These are phyloP conservation scores for Anadara kagoshimensis DNA, from an alignment of 1,140 invertebrate species.

Conservation along the genomic window DNA sequence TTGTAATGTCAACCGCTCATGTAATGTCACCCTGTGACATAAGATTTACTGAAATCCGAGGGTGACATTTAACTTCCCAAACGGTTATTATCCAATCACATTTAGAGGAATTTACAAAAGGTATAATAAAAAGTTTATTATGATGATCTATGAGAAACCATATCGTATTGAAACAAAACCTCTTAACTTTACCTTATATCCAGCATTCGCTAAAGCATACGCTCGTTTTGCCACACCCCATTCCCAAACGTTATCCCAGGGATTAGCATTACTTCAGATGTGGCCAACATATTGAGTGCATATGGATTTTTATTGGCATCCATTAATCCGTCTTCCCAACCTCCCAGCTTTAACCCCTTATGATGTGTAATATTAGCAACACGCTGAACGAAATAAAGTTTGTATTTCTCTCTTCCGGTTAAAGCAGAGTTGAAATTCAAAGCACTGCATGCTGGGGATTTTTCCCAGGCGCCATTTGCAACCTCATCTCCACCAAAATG, in stretches of 20 bases:
- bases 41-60: too few relatives aligned
- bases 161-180: background rate
- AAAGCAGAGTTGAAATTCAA: slow-evolving; percentile 3
- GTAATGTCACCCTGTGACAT: too few relatives aligned
- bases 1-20: too few relatives aligned
- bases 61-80: too few relatives aligned
- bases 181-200: slow-evolving; percentile 65
- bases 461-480: slow-evolving; percentile 52
- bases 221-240: slow-evolving; percentile 56
- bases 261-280: slow-evolving; percentile 52
- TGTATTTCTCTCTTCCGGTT: slow-evolving; percentile 15
- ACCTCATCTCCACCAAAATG: slow-evolving; percentile 72
- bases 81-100: too few relatives aligned
- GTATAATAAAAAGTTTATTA: too few relatives aligned
- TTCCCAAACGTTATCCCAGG: slow-evolving; percentile 69
- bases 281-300: slow-evolving; percentile 21
- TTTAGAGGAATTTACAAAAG: too few relatives aligned
- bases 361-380: slow-evolving; percentile 43
- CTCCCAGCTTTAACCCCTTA: slow-evolving; percentile 48
- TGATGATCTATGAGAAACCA: too few relatives aligned
- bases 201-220: slow-evolving; percentile 61
- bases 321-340: slow-evolving; percentile 69
- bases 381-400: slow-evolving; percentile 48
- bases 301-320: slow-evolving; percentile 46
- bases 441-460: slow-evolving; percentile 53